Evolutionary conservation across 2,113 vertebrate species (phyloP).

Genomic region (Pleuronectes platessa): DNA sequence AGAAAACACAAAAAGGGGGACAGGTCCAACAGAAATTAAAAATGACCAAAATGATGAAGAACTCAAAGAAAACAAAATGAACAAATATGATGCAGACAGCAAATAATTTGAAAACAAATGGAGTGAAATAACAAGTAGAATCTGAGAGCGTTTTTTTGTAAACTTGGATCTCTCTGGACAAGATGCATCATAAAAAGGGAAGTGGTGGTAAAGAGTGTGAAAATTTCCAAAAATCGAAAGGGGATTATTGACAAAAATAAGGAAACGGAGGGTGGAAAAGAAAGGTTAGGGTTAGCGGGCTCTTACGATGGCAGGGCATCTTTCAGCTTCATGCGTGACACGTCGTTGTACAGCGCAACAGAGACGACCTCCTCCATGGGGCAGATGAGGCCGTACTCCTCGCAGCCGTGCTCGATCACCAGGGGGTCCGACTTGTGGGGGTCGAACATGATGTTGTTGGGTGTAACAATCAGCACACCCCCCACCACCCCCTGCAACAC

Average conservation of each 20-base stretch:
- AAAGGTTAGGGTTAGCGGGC: not conserved
- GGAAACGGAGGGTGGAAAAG: slow-evolving; percentile 4
- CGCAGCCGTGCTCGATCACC: slow-evolving; percentile 97
- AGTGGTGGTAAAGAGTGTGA: not conserved
- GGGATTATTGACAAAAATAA: not conserved
- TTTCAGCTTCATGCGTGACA: slow-evolving; percentile 98
- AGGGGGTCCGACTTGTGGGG: slow-evolving; percentile 98
- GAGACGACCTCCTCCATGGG: slow-evolving; percentile 98
- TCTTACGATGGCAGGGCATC: slow-evolving; percentile 98
- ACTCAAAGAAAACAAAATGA: slow-evolving; percentile 34
- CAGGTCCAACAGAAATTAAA: slow-evolving; percentile 65
- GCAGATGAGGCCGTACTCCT: slow-evolving; percentile 97
- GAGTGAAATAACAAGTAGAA: slow-evolving; percentile 11
- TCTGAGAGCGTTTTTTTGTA: no score
- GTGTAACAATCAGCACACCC: slow-evolving; percentile 97
- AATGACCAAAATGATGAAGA: slow-evolving; percentile 49
- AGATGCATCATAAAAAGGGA: not conserved
- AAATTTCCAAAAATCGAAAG: not conserved
- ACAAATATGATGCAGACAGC: slow-evolving; percentile 38
- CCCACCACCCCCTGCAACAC: slow-evolving; percentile 91
- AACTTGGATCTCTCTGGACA: no score
- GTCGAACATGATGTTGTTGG: slow-evolving; percentile 99
- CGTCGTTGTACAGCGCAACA: slow-evolving; percentile 94
- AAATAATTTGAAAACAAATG: not conserved
- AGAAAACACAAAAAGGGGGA: slow-evolving; percentile 56